Percentiles rank a stretch among this genome's conserved stretches.
Conservation (phyloP, 2,797 vertebrate genomes). For the Urocyon cinereoargenteus region DNA sequence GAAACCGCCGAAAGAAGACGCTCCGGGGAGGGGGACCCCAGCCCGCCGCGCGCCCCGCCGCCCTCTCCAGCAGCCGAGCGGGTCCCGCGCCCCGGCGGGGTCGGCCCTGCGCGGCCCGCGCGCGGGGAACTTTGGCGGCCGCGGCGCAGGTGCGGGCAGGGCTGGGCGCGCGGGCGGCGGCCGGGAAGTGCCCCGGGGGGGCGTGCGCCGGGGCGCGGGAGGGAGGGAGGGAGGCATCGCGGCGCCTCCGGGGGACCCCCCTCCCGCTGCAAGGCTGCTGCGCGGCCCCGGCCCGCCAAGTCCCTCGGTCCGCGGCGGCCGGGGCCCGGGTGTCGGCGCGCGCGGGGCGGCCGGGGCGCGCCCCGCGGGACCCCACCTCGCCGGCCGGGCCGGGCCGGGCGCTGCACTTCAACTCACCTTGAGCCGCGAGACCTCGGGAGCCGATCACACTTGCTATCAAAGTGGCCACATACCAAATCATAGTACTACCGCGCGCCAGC, state of each 20-base stretch:
- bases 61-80: not conserved
- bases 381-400: conserved; percentile 41
- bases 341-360: not conserved
- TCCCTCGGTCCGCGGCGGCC: not conserved
- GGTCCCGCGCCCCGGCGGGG: not conserved
- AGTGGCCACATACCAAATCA: conserved; percentile 99
- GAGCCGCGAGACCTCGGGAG: conserved; percentile 96
- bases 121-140: conserved; percentile 75
- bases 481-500: conserved; percentile 96
- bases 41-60: not conserved
- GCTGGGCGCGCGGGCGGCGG: not conserved
- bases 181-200: too few relatives aligned
- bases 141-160: not conserved
- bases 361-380: conserved; percentile 68
- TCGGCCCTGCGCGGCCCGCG: not conserved
- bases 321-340: not conserved
- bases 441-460: conserved; percentile 99
- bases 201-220: too few relatives aligned
- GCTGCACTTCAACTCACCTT: conserved; percentile 98
- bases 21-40: not conserved
- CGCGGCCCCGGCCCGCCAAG: too few relatives aligned
- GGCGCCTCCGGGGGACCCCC: too few relatives aligned
- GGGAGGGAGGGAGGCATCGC: too few relatives aligned
- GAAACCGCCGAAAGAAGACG: not conserved
- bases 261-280: not conserved